phyloP scores from a whole-genome alignment of 2,888 invertebrate species.

The Piscicola geometra region DNA sequence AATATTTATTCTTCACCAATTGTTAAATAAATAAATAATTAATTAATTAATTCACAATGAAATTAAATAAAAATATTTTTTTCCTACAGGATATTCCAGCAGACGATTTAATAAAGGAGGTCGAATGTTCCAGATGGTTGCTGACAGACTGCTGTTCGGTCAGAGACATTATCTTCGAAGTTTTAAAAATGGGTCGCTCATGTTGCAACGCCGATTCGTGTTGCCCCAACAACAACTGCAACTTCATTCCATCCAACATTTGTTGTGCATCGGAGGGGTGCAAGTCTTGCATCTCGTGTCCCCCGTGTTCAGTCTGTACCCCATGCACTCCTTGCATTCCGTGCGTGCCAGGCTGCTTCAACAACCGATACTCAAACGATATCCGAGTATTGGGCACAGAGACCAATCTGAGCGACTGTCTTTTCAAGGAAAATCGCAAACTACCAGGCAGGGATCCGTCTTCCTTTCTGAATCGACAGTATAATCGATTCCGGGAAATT shows the following conservation, averaged over 20 bases:
- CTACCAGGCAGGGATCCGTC: neutral
- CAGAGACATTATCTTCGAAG: slow-evolving; percentile 26
- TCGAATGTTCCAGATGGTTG: slow-evolving; percentile 18
- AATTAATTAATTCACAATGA: too few species aligned
- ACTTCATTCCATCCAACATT: neutral
- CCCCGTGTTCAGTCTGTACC: too few species aligned
- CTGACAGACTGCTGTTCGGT: slow-evolving; percentile 17
- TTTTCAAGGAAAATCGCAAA: neutral
- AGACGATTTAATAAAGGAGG: slow-evolving; percentile 19
- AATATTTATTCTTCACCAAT: too few species aligned
- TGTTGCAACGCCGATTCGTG: neutral
- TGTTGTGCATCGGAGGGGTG: neutral
- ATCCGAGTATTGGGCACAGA: neutral
- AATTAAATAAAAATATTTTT: too few species aligned
- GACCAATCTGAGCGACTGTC: neutral
- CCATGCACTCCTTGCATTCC: too few species aligned
- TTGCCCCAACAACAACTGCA: neutral
- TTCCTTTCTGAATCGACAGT: slow-evolving; percentile 6
- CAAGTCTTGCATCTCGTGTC: neutral
- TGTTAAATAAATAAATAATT: too few species aligned
- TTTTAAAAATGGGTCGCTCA: neutral
- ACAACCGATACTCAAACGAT: slow-evolving; percentile 1
- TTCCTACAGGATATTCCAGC: slow-evolving; percentile 16
- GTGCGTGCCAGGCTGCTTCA: neutral
- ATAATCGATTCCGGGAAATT: slow-evolving; percentile 24